Evolutionary conservation across 2,797 vertebrate species (phyloP), one percentile per base, ranked within the genome.

Genomic region (Fratercula arctica): DNA sequence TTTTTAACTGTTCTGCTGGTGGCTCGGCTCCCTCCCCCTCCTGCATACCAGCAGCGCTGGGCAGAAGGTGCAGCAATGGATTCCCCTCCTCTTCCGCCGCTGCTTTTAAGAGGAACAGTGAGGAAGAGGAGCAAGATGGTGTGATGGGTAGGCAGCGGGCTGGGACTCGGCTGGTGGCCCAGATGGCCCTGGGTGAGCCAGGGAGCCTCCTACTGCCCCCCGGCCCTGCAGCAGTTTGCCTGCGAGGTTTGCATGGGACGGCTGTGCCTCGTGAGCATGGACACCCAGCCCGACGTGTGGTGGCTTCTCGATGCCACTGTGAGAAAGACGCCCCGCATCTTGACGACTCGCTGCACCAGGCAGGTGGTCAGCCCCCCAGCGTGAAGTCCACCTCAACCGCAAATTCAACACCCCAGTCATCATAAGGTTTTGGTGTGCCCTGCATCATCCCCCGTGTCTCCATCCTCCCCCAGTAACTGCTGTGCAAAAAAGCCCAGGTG

Each of bases 1-100:
- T 93, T 96, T 97, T 94, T 94, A 96, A 92, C 93, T 87, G 57
- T 81, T 95, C 64, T 66, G 90, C 82, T 81, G 57, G 61, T 84
- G 79, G 82, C 73, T 81, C 1, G 0, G 72, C 81, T 77, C 81
- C 90, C 94, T 86, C 77, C 83, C 57, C n/a, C 67, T 91, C 84
- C 81, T 8, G 31, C 93, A 72, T 87, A 85, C 92, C 95, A 90
- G 73, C 57, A 83, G 92, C 28, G 0, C 74, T 3, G 12, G 50
- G 78, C 35, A 94, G 69, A 66, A 91, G 66, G 3, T 33, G 85
- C 74, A 87, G 59, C 0, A 0, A 25, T 77, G 64, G 53, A 79
- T 92, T 83, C 56, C 21, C 64, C 46, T 88, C 29, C 69, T 74
- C 43, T 73, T 53, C 57, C 25, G 5, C 17, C 1, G 1, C 9